Base-by-base conservation (phyloP, 2,113 vertebrate genomes). In the Myxocyprinus asiaticus region DNA sequence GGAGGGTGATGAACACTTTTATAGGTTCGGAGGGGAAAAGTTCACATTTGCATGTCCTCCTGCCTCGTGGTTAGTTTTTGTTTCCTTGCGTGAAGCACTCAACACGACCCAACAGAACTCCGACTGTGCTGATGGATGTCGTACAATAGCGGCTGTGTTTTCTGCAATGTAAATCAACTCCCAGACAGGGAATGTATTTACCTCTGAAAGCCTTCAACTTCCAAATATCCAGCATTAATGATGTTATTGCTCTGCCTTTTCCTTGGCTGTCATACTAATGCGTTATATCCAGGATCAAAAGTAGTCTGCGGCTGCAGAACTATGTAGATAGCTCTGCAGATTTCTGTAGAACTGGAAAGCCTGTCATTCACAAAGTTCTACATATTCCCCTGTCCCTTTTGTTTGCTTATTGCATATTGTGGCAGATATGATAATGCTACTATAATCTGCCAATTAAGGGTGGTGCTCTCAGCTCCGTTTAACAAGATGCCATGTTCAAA, bases 21-120 rank as follows among this genome's bases (percentile, higher is more conserved):
- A 33, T 33, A 3, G 44, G 22, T 77, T 53, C 47, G 43, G 42
- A 84, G 53, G 78, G 68, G 48, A 64, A 59, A 80, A 84, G 75
- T 74, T 84, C 51, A 78, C 82, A 75, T 75, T 75, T 81, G 75
- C 75, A 84, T 81, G 47, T 74, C 43, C 9, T 61, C 42, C 68
- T 59, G 47, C 22, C 51, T 78, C 58, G 15, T 55, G 5, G 43
- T 64, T 74, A 33, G 10, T 43, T 50, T 76, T 67, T 67, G 79
- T 67, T 74, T 67, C 64, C 33, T 75, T 9, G 50, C 56, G 67
- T 7, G 64, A 68, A 84, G 65, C n/a, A 33, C 22, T 33, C 22
- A 33, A 6, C 58, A 43, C 64, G 47, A 44, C 33, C 47, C 53
- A 55, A 66, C 77, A 65, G 44, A 33, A 17, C 58, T 14, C 50